Conservation (phyloP, 2,113 vertebrate species). For the Pantherophis guttatus region DNA sequence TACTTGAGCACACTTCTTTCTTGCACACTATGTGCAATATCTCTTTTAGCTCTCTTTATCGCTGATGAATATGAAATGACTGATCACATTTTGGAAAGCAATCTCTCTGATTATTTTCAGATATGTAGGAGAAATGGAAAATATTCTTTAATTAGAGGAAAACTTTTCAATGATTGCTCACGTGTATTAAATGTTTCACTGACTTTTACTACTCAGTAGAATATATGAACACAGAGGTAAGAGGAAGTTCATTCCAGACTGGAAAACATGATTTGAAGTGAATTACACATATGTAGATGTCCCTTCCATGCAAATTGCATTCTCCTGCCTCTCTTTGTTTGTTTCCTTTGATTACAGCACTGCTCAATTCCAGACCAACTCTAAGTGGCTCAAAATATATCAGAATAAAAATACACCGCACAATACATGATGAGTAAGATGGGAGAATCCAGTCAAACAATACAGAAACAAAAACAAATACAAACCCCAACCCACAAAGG, state of each 20-base stretch:
- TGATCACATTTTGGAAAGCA: neutral
- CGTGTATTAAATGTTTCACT: neutral
- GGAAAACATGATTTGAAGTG: neutral
- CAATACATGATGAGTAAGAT: neutral
- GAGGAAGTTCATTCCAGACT: neutral
- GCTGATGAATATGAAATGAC: neutral
- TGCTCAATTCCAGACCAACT: neutral
- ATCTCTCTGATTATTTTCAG: neutral
- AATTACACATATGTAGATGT: neutral
- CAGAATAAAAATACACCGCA: neutral
- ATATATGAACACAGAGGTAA: neutral
- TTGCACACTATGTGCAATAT: neutral
- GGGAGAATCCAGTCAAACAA: neutral
- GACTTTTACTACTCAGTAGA: neutral
- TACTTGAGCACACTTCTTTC: neutral
- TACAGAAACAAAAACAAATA: neutral
- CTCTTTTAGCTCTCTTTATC: neutral
- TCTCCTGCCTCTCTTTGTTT: neutral
- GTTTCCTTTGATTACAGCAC: neutral
- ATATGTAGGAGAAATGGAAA: neutral
- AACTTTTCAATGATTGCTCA: neutral
- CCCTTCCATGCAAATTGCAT: neutral
- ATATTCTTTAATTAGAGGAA: neutral
- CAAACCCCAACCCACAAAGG: neutral
- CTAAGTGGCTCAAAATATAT: neutral